Percentiles rank a stretch among this genome's conserved stretches.
Conservation (phyloP, 2,113 vertebrate genomes). For the Arothron firmamentum region DNA sequence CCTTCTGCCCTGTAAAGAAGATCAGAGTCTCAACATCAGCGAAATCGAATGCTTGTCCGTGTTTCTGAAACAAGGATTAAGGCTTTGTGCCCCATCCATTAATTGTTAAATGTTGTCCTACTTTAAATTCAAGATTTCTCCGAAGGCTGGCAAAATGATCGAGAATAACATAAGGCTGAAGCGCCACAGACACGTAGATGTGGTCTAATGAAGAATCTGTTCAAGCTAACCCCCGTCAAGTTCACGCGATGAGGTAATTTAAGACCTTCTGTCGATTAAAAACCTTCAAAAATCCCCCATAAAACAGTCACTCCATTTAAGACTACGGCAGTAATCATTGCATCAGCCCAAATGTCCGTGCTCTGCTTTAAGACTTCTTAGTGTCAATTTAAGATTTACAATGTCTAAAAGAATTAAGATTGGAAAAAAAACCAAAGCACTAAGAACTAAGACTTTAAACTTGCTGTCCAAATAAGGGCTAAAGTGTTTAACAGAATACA, state of each 20-base stretch:
- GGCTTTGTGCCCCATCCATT: constrained; percentile 28
- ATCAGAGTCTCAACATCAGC: constrained; percentile 62
- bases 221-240: constrained; percentile 11
- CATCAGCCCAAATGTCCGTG: constrained; percentile 55
- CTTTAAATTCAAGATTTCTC: constrained; percentile 25
- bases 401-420: constrained; percentile 70
- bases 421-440: constrained; percentile 56
- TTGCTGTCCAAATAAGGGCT: constrained; percentile 65
- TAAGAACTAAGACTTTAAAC: constrained; percentile 73
- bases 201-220: constrained; percentile 36
- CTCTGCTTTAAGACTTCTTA: constrained; percentile 78
- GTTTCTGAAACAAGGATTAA: constrained; percentile 34
- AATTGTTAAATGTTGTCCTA: constrained; percentile 25
- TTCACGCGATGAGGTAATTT: constrained; percentile 19
- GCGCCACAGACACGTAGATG: constrained; percentile 34
- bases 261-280: constrained; percentile 29
- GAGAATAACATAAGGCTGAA: constrained; percentile 31
- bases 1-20: constrained; percentile 60
- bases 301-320: constrained; percentile 59
- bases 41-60: constrained; percentile 24
- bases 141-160: constrained; percentile 31
- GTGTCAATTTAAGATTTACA: constrained; percentile 76
- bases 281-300: constrained; percentile 24
- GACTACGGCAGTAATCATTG: constrained; percentile 66
- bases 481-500: constrained; percentile 69